These are phyloP conservation scores for Romanogobio albipinnatus DNA, from an alignment of 2,113 vertebrate genomes.

Conservation along the genomic window DNA sequence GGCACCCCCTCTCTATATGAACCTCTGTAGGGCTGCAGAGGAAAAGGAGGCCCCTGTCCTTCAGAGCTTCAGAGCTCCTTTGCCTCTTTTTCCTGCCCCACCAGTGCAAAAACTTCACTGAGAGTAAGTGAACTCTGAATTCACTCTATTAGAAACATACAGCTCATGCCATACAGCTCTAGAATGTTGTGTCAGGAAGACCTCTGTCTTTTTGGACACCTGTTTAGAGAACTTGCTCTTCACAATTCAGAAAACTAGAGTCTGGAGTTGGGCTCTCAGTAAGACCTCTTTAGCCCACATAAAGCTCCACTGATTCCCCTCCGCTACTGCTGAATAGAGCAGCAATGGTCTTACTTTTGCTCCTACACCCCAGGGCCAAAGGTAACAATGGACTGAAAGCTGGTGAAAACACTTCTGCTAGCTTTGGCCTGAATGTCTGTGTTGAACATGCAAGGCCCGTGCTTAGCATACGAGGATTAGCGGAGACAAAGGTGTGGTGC, in stretches of 20 bases:
- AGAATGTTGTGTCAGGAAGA: conserved; percentile 15
- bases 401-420: conserved; percentile 31
- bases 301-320: conserved; percentile 53
- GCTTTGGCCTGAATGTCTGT: conserved; percentile 32
- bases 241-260: conserved; percentile 9
- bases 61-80: background rate
- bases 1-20: background rate
- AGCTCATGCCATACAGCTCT: background rate
- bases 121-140: background rate
- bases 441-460: conserved; percentile 36
- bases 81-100: background rate
- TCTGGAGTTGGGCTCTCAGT: conserved; percentile 26
- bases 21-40: background rate
- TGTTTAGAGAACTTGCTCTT: conserved; percentile 38
- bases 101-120: background rate
- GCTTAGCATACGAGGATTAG: conserved; percentile 43
- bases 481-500: conserved; percentile 36
- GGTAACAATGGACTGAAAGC: conserved; percentile 38
- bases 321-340: conserved; percentile 43
- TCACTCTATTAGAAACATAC: background rate
- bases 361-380: conserved; percentile 16
- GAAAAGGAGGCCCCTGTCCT: background rate
- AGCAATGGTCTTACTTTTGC: conserved; percentile 14
- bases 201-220: background rate
- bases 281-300: conserved; percentile 49